Base-by-base conservation (phyloP, 2,797 vertebrate species). In the Mus minutoides region DNA sequence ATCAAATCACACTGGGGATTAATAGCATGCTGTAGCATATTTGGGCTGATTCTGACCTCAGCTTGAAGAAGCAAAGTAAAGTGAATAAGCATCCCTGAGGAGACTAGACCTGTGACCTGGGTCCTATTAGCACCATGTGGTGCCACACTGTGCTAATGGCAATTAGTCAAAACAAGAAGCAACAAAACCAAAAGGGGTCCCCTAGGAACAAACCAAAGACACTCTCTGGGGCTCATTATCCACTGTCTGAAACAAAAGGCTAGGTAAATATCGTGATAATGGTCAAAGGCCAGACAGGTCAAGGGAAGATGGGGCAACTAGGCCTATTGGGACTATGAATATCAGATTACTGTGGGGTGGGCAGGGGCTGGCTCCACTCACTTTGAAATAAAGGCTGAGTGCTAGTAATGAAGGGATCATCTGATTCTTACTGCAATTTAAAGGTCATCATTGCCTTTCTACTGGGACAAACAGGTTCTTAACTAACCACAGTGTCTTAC, bases 151-250 rank as follows among this genome's bases (percentile, higher is more conserved):
- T 91, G 43, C 43, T 96, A 88, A 95, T 85, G 37, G 56, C 78
- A 95, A 97, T 97, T 96, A 96, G 80, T 94, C 31, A 91, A 95
- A 97, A 93, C 52, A 85, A 96, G 95, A 94, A 96, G 43, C 78
- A 52, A 84, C 78, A 89, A 92, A 97, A 58, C 86, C 58, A 91
- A 79, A 73, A 96, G 43, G 37, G 26, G 6, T 94, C 97, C 91
- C 97, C 83, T 24, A 60, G 71, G 96, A 86, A 58, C 58, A 26
- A 95, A 0, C 37, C n/a, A 49, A 29, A 76, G 34, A 8, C n/a
- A 94, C 71, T 91, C 91, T 94, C 71, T 92, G 58, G 56, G 52
- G 40, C 89, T 97, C 40, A 92, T 97, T 96, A 96, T 64, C 90
- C 69, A 26, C 46, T 96, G n/a, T 93, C 75, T 80, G 26, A 43